Percentiles rank a stretch among this genome's conserved stretches.
These are phyloP conservation scores for Pyrrhia umbra DNA, from an alignment of 2,888 invertebrate genomes.

Conservation along the genomic window DNA sequence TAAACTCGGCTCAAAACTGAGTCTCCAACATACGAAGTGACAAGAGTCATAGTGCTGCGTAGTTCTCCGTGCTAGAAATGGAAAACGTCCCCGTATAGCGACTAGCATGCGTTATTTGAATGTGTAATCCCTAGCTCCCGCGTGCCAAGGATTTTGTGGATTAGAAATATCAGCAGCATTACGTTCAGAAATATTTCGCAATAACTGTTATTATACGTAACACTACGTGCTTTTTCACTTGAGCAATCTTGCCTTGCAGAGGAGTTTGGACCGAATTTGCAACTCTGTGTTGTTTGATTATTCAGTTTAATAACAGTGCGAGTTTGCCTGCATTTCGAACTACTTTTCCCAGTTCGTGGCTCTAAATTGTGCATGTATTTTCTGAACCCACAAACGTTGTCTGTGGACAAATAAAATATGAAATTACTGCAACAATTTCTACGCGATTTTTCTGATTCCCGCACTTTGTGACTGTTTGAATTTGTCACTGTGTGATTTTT, in stretches of 20 bases:
- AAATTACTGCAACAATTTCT: conserved; percentile 21
- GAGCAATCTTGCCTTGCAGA: conserved; percentile 45
- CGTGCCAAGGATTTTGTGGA: conserved; percentile 81
- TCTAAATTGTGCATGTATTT: conserved; percentile 38
- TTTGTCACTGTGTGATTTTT: too few relatives aligned
- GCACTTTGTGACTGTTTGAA: too few relatives aligned
- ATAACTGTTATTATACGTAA: conserved; percentile 64
- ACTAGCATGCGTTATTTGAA: conserved; percentile 79
- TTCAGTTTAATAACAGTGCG: conserved; percentile 53
- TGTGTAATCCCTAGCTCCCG: conserved; percentile 76
- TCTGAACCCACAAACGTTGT: conserved; percentile 27
- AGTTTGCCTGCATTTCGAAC: conserved; percentile 42
- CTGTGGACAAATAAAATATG: conserved; percentile 30
- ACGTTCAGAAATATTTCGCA: conserved; percentile 69
- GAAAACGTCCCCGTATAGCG: conserved; percentile 66
- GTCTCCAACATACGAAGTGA: conserved; percentile 52
- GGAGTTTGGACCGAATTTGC: conserved; percentile 44
- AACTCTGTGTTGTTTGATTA: conserved; percentile 47
- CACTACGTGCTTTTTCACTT: conserved; percentile 64
- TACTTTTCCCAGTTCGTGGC: conserved; percentile 33
- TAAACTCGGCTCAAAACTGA: conserved; percentile 59
- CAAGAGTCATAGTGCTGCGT: conserved; percentile 60
- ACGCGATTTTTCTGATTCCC: conserved; percentile 31
- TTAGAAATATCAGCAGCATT: conserved; percentile 76
- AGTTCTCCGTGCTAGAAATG: conserved; percentile 64